Percentiles rank a stretch among this genome's conserved stretches.
Conservation (phyloP, 2,888 invertebrate genomes). For the Conus canariensis region DNA sequence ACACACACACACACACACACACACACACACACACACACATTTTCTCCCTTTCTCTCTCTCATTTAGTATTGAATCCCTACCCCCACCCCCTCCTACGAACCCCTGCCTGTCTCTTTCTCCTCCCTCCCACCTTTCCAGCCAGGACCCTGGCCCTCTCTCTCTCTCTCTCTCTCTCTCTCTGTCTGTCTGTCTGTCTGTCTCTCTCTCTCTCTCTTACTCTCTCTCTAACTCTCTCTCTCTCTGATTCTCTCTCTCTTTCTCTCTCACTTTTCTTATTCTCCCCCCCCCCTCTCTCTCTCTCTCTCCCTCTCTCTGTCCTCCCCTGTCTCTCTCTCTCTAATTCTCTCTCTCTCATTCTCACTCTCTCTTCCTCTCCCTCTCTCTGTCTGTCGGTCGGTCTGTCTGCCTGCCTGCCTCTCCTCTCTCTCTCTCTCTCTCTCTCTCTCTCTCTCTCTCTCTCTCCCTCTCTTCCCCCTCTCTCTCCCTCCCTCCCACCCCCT, state of each 20-base stretch:
- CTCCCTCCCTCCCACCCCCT: background rate
- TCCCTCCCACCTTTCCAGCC: too few relatives aligned
- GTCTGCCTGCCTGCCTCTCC: background rate
- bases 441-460: constrained; percentile 8
- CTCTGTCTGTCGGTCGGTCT: background rate
- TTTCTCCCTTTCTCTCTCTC: too few relatives aligned
- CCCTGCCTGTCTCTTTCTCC: too few relatives aligned
- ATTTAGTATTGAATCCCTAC: too few relatives aligned
- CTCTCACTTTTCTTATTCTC: background rate
- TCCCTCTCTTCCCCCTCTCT: background rate
- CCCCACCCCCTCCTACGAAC: too few relatives aligned
- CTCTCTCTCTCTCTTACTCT: constrained; percentile 3
- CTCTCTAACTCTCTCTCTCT: background rate
- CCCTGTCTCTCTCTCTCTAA: background rate
- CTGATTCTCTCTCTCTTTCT: background rate
- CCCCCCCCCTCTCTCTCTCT: background rate
- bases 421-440: constrained; percentile 2
- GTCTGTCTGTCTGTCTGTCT: background rate
- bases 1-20: too few relatives aligned
- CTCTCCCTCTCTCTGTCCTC: background rate
- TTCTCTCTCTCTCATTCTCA: background rate
- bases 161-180: background rate
- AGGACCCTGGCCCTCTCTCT: background rate
- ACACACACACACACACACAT: too few relatives aligned
- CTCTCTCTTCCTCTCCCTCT: background rate